Percentiles rank a stretch among this genome's conserved stretches.
Conservation (phyloP, 2,797 vertebrate genomes). For the Manis pentadactyla region DNA sequence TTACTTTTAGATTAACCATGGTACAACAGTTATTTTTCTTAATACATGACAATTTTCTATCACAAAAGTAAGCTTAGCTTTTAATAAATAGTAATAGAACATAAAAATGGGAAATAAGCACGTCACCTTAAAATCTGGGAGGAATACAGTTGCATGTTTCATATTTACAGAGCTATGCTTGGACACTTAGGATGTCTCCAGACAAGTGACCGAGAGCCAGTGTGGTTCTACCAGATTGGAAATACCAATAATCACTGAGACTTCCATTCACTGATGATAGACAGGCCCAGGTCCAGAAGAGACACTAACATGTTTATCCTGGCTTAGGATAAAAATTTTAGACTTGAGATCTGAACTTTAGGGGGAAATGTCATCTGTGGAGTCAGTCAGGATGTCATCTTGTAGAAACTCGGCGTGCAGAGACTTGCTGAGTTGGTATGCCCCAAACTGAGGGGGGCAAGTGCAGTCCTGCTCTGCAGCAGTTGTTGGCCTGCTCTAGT, state of each 20-base stretch:
- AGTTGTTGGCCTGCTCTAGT: background rate
- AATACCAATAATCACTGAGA: background rate
- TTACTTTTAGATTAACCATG: background rate
- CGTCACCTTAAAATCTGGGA: background rate
- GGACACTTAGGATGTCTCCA: background rate
- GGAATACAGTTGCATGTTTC: background rate
- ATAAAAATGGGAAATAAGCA: background rate
- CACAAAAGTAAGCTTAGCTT: conserved; percentile 8
- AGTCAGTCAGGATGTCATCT: background rate
- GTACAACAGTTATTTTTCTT: background rate
- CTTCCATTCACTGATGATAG: background rate
- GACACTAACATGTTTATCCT: background rate
- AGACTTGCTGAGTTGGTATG: background rate
- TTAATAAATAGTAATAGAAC: background rate
- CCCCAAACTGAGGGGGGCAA: background rate
- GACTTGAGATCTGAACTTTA: conserved; percentile 2
- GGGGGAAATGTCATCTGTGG: background rate
- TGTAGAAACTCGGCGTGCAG: background rate
- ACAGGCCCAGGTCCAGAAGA: background rate
- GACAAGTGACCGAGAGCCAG: background rate
- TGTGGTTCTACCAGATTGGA: background rate
- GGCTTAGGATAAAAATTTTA: background rate
- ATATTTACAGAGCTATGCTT: background rate
- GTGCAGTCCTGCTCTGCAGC: background rate
- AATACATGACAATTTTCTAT: background rate